Base-by-base conservation (phyloP, 2,113 vertebrate species). In the Marmota flaviventris region DNA sequence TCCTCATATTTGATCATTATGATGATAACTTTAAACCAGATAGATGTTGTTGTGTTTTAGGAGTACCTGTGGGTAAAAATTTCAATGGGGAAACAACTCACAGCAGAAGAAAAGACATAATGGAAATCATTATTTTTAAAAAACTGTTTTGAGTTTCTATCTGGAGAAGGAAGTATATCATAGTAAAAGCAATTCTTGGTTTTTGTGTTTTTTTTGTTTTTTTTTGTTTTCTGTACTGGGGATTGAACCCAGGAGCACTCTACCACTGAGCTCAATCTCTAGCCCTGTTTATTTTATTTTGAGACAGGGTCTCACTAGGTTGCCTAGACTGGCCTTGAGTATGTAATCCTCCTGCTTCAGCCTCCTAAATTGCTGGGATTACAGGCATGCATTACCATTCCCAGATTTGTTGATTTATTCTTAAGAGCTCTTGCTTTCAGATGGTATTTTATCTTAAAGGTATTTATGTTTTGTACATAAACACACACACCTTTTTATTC, bases 21-120 rank as follows among this genome's bases (percentile, higher is more conserved):
- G 37, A 77, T 75, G 17, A 65, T 86, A 32, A 93, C 53, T 96
- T 97, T 94, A 88, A 95, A 70, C 96, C 37, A 91, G 22, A 37
- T 63, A 69, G 76, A 65, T 86, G 9, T 90, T 94, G 81, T 78
- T 87, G 22, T 79, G 9, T 79, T 70, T 94, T 81, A 67, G 45
- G 32, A 25, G 51, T 92, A 87, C 78, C 85, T 73, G 69, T 97
- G 78, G 65, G 11, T 95, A 86, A 94, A 76, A 84, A 37, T 95
- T 94, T 93, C 70, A 84, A 8, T 24, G 63, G 91, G 58, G 85
- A 94, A 91, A 25, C 72, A 95, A 70, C 39, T 95, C 76, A 92
- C 29, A 89, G 32, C 39, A 97, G 32, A 84, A 95, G 51, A 65
- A 86, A 91, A 91, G 77, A 86, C 69, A 81, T 94, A 81, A 69